Conservation (phyloP, 2,888 invertebrate genomes). For the Dryococelus australis region DNA sequence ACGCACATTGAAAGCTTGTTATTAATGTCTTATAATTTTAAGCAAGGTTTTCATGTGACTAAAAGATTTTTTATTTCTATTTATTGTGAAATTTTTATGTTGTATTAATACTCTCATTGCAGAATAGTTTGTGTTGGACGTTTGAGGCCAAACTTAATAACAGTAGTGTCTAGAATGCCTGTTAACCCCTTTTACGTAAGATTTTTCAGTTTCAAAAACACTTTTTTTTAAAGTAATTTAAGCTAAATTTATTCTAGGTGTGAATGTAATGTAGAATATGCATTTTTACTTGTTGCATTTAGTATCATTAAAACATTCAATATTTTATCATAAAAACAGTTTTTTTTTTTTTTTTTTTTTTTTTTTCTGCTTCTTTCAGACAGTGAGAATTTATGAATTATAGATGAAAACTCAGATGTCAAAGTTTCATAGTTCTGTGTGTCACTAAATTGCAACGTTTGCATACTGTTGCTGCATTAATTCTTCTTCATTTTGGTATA, state of each 20-base stretch:
- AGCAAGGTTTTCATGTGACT: neutral
- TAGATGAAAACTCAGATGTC: no score
- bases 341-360: neutral
- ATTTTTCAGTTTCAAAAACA: neutral
- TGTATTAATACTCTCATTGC: neutral
- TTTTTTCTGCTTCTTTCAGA: no score
- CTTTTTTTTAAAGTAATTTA: neutral
- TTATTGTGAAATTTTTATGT: neutral
- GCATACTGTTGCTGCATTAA: no score
- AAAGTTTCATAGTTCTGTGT: no score
- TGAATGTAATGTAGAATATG: neutral
- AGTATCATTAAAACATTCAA: neutral
- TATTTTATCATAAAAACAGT: neutral
- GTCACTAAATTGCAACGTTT: no score
- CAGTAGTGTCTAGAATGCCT: neutral
- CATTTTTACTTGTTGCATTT: constrained; percentile 1
- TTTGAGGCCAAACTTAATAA: neutral
- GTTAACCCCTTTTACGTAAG: neutral
- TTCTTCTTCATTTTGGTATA: neutral
- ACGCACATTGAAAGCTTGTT: neutral
- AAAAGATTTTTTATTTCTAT: neutral
- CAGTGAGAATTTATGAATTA: no score
- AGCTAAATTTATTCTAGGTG: neutral
- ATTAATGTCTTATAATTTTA: neutral
- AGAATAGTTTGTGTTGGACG: neutral